A percentile compares a stretch with the other conserved stretches of the same genome.
phyloP scores from a whole-genome alignment of 2,888 invertebrate species.

The Mallateleia sp. region DNA sequence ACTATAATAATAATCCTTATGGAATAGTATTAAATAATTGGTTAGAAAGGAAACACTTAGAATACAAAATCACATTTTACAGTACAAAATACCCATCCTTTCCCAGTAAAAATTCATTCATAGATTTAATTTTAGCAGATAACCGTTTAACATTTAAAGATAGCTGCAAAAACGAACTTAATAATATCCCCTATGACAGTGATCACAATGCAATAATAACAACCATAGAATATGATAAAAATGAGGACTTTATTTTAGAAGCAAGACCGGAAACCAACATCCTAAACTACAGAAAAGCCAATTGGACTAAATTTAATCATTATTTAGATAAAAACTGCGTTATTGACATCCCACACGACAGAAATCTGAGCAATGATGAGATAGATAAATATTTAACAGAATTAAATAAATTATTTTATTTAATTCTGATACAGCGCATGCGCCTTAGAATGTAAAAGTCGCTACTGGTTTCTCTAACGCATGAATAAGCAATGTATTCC shows the following conservation, averaged over 20 bases:
- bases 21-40: slow-evolving; percentile 29
- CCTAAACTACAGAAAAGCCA: slow-evolving; percentile 20
- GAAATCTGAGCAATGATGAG: slow-evolving; percentile 9
- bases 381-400: neutral
- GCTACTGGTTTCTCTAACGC: too few species aligned
- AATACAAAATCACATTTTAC: slow-evolving; percentile 28
- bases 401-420: neutral
- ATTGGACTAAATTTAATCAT: neutral
- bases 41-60: slow-evolving; percentile 31
- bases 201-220: slow-evolving; percentile 31
- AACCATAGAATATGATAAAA: neutral
- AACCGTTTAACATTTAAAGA: slow-evolving; percentile 30
- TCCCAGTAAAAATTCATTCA: slow-evolving; percentile 47
- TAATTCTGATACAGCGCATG: too few species aligned
- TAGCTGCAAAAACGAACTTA: slow-evolving; percentile 2
- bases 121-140: slow-evolving; percentile 62
- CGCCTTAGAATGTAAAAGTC: too few species aligned
- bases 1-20: slow-evolving; percentile 38
- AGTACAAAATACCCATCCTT: slow-evolving; percentile 47
- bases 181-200: slow-evolving; percentile 31
- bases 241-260: neutral
- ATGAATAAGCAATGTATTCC: too few species aligned
- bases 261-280: neutral
- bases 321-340: slow-evolving; percentile 7
- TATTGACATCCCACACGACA: neutral